phyloP scores from a whole-genome alignment of 2,888 invertebrate genomes.

The Drosophila acutilabella region DNA sequence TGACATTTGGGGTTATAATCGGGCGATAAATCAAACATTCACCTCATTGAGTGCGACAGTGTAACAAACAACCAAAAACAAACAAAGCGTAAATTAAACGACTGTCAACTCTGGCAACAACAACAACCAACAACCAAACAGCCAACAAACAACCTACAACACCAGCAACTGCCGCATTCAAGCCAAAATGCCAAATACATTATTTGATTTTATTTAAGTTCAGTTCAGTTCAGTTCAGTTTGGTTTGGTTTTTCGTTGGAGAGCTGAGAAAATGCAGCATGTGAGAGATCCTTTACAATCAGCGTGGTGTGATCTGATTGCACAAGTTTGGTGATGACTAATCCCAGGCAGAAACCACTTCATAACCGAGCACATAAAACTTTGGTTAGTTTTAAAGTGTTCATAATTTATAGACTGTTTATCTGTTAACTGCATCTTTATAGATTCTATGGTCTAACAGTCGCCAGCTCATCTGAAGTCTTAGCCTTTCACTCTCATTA shows the following conservation, averaged over 20 bases:
- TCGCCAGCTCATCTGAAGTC: slow-evolving; percentile 46
- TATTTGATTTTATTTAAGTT: slow-evolving; percentile 3
- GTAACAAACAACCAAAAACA: slow-evolving; percentile 59
- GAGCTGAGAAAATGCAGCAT: slow-evolving; percentile 18
- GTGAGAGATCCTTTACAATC: slow-evolving; percentile 59
- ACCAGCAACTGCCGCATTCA: slow-evolving; percentile 40
- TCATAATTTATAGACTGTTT: slow-evolving; percentile 52
- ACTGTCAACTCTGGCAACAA: slow-evolving; percentile 65
- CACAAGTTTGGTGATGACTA: slow-evolving; percentile 13
- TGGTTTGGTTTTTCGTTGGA: not conserved
- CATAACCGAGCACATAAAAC: too few species aligned
- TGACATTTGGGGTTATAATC: slow-evolving; percentile 80
- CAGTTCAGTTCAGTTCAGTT: not conserved
- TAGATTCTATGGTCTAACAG: slow-evolving; percentile 40
- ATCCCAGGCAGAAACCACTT: not conserved
- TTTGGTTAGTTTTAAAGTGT: not conserved
- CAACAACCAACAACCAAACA: slow-evolving; percentile 39
- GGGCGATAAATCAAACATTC: slow-evolving; percentile 80
- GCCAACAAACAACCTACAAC: slow-evolving; percentile 33
- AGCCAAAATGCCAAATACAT: slow-evolving; percentile 59
- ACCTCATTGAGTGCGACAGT: slow-evolving; percentile 66
- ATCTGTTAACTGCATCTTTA: slow-evolving; percentile 57
- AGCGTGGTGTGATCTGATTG: slow-evolving; percentile 56
- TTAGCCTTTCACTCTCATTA: slow-evolving; percentile 73
- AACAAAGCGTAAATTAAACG: slow-evolving; percentile 82